Evolutionary conservation across 2,113 vertebrate genomes (phyloP).

Genomic region (Dendrocopos noguchii): DNA sequence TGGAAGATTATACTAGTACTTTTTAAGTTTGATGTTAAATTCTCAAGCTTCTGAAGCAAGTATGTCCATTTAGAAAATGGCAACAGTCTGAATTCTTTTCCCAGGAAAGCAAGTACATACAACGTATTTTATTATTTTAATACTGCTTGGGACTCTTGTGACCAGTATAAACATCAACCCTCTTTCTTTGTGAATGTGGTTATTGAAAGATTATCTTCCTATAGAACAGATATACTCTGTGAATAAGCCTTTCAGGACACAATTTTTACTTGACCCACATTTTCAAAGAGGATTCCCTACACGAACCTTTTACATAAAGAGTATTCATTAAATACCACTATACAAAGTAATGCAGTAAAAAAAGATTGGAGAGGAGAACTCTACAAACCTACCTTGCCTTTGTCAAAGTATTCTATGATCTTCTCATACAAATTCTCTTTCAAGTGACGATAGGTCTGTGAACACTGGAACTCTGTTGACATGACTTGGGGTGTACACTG

Average conservation of each 20-base stretch:
- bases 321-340: background rate
- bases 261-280: background rate
- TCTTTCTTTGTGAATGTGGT: background rate
- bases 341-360: background rate
- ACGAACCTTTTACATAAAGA: background rate
- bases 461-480: slow-evolving; percentile 86
- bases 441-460: slow-evolving; percentile 92
- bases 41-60: background rate
- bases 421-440: slow-evolving; percentile 92
- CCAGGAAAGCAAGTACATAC: background rate
- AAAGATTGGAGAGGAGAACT: background rate
- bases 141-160: background rate
- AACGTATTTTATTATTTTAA: background rate
- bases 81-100: background rate
- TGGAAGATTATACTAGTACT: background rate
- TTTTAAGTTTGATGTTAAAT: background rate
- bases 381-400: slow-evolving; percentile 88
- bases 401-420: slow-evolving; percentile 98
- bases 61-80: background rate
- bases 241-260: background rate
- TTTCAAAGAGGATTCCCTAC: slow-evolving; percentile 17
- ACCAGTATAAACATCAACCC: background rate
- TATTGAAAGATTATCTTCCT: background rate
- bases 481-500: slow-evolving; percentile 89
- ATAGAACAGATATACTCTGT: background rate